Evolutionary conservation across 2,888 invertebrate genomes (phyloP), one percentile per base, ranked within the genome.

Genomic region (Pristionchus fissidentatus): DNA sequence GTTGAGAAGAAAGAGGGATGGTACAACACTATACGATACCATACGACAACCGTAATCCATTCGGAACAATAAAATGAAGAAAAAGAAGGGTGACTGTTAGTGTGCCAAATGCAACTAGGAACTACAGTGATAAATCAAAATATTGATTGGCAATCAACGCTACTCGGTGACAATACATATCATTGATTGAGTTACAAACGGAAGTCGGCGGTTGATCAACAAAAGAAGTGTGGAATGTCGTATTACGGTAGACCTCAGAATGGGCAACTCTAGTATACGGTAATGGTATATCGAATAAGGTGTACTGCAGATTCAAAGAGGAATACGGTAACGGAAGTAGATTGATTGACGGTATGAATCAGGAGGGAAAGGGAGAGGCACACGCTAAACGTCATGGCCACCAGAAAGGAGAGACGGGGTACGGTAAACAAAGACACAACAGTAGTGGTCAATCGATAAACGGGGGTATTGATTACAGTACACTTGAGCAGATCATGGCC

Each of bases 381-480:
- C 75, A 49, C 46, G 75, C 46, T 29, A 49, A 19, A 75, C 75
- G 49, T 75, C 75, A 75, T 46, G 75, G 49, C 46, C 75, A 46
- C 13, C 13, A 19, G 19, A 49, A 29, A 29, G 15, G 75, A 49
- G 32, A 1, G 75, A 35, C 29, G 75, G 49, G 41, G 49, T 49
- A 49, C 49, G 75, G 41, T 52, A 75, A 29, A 19, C 49, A 13
- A 70, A 70, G 70, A 41, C 70, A 70, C 35, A 41, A 70, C n/a
- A n/a, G n/a, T n/a, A 41, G 70, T 70, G 70, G 70, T 70, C 70
- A 70, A 70, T 70, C 70, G 70, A 70, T 70, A 70, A 70, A n/a
- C n/a, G n/a, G n/a, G n/a, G n/a, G n/a, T n/a, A n/a, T 70, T 7
- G 26, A 70, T 66, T 70, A 70, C 70, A 70, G 70, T 41, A 70